Percentiles rank a stretch among this genome's conserved stretches.
Conservation (phyloP, 2,888 invertebrate genomes). For the Hyposoter didymator region DNA sequence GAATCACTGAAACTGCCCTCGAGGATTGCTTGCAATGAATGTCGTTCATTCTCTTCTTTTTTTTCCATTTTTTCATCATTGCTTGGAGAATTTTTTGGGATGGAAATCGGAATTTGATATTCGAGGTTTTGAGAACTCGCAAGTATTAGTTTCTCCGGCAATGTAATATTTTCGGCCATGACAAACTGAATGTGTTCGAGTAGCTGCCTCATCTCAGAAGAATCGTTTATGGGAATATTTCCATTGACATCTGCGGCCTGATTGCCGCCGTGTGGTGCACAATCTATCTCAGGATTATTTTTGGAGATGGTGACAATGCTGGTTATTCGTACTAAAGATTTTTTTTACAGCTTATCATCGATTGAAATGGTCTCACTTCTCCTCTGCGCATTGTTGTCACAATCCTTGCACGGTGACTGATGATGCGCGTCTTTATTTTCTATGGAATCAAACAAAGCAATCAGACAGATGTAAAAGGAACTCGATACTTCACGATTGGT, state of each 20-base stretch:
- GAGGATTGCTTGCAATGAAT: slow-evolving; percentile 19
- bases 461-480: neutral
- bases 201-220: too few species aligned
- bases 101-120: too few species aligned
- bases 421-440: slow-evolving; percentile 11
- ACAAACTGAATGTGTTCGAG: too few species aligned
- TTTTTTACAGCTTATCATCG: neutral
- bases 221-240: neutral
- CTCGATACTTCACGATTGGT: neutral
- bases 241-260: too few species aligned
- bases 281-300: slow-evolving; percentile 3
- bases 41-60: slow-evolving; percentile 19
- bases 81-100: neutral
- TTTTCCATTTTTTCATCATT: too few species aligned
- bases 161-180: too few species aligned
- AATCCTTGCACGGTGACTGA: neutral
- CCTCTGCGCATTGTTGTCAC: neutral
- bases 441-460: slow-evolving; percentile 6
- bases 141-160: too few species aligned
- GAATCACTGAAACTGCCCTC: slow-evolving; percentile 30
- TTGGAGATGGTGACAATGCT: too few species aligned
- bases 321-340: too few species aligned
- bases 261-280: neutral
- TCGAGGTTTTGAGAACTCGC: too few species aligned
- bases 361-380: neutral